Base-by-base conservation (phyloP, 2,797 vertebrate species). In the Centropyge bicolor region DNA sequence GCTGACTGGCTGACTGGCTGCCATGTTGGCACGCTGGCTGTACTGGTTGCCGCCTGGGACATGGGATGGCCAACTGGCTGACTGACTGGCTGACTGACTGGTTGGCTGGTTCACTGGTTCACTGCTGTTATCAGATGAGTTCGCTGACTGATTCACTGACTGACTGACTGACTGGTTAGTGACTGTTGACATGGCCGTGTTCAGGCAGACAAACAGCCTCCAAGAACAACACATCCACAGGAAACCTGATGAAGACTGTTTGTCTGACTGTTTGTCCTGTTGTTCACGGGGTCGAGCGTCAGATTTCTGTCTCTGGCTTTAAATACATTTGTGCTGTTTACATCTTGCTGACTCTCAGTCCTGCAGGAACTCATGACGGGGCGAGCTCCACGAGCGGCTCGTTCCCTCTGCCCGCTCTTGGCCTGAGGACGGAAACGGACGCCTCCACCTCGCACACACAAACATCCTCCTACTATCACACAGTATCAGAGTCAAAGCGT, bases 381-480 rank as follows among this genome's bases (percentile, higher is more conserved):
- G 20, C 3, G 3, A 45, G 51, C 19, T 55, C n/a, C n/a, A n/a
- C n/a, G n/a, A n/a, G n/a, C 60, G 35, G 57, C 24, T 80, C 57
- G 35, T 73, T 73, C 64, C 63, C 36, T 75, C 52, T 5, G 59
- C 35, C 41, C 31, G 57, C 16, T 24, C 16, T 57, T 55, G 7
- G 55, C 83, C 75, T 35, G 4, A 56, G 78, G 72, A 61, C 41
- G 76, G 22, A 68, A 62, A 80, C 0, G 6, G 9, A 70, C 48
- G 48, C 68, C 56, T 57, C 38, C 41, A 74, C 40, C 54, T 49
- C 0, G n/a, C 43, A 61, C 59, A 41, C 45, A n/a, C 10, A 17
- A 51, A 45, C 69, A 14, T 35, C 20, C 38, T 22, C 48, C 27
- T 0, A 8, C 73, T 35, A 14, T 36, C 73, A 35, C 62, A 20